Percentiles rank a stretch among this genome's conserved stretches.
Conservation (phyloP, 2,113 vertebrate species). For the Capra hircus region DNA sequence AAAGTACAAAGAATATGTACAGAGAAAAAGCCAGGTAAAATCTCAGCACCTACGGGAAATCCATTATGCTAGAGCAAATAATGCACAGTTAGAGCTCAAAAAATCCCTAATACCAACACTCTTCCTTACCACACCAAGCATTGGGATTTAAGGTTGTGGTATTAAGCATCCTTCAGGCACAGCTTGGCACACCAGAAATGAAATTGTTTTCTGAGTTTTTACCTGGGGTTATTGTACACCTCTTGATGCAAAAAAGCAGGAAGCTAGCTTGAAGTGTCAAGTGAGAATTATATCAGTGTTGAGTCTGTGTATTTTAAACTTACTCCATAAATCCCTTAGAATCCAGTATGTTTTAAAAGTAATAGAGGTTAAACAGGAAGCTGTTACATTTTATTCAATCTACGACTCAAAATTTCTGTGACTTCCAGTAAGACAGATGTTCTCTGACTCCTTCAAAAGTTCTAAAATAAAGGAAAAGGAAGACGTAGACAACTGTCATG, state of each 20-base stretch:
- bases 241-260: background rate
- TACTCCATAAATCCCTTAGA: background rate
- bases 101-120: background rate
- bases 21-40: background rate
- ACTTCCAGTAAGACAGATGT: conserved; percentile 2
- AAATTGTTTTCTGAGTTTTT: background rate
- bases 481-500: background rate
- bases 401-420: background rate
- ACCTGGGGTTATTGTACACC: background rate
- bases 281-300: background rate
- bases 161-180: background rate
- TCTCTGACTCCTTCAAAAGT: background rate
- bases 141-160: background rate
- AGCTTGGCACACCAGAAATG: background rate
- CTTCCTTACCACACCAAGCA: background rate
- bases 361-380: background rate
- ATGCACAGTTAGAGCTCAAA: background rate
- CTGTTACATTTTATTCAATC: background rate
- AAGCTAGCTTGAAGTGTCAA: background rate
- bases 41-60: background rate
- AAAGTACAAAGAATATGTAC: background rate
- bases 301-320: background rate
- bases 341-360: background rate
- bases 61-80: background rate
- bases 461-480: conserved; percentile 19